Base-by-base conservation (phyloP, 2,113 vertebrate genomes). In the Centrocercus urophasianus region DNA sequence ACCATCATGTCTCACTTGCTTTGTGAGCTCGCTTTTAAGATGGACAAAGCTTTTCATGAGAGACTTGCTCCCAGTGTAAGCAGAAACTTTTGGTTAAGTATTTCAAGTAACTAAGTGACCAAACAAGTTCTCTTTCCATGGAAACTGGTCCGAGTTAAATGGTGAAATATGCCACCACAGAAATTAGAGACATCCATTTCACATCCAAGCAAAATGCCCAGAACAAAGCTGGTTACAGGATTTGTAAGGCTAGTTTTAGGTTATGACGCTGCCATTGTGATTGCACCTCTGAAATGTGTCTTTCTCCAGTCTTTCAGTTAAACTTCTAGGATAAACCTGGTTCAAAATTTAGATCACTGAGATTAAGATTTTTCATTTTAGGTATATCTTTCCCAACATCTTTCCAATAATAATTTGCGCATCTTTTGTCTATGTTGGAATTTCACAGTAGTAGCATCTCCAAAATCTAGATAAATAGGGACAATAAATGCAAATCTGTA, bases 11-110 rank as follows among this genome's bases (percentile, higher is more conserved):
- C 98, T 98, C 90, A 86, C 89, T 95, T 95, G 96, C 95, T 98
- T 97, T 98, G 91, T 97, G 97, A 98, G 97, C 94, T 97, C 93
- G 97, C 92, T 96, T 97, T 97, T 93, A 96, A 96, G 94, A 94
- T 87, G 90, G 96, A 95, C 96, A 94, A 80, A 83, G 94, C 69
- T 95, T 90, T 95, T 97, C 94, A 83, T 95, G n/a, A 97, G 97
- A 97, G 88, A 88, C 54, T 95, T 91, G 67, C 38, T 93, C 71
- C 84, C 69, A 52, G 34, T 74, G 45, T 93, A 97, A 97, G 91
- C 61, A 95, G 66, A 93, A 89, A 70, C 56, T 91, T 95, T 84
- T 19, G 8, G 54, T 95, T 93, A 89, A 96, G 88, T 65, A 94
- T 96, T 97, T 96, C 80, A 83, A 38, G 95, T 96, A 97, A 75